These are phyloP conservation scores for Linhomoeus sp. DNA, from an alignment of 2,888 invertebrate species.

Conservation along the genomic window DNA sequence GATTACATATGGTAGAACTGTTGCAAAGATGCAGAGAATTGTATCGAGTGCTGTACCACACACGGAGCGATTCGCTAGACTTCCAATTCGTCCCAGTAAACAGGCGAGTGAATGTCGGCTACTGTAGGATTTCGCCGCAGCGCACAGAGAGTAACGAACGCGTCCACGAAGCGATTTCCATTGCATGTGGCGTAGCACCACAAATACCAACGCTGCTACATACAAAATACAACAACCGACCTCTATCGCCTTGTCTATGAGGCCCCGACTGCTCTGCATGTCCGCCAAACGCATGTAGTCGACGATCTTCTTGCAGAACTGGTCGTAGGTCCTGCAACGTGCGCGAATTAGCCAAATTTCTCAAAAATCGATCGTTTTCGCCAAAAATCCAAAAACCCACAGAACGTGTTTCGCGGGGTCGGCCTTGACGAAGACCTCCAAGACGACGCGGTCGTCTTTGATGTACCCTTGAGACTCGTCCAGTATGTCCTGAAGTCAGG, in stretches of 20 bases:
- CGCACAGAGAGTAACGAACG: no score
- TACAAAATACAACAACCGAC: no score
- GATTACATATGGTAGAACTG: constrained; percentile 1
- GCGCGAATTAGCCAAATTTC: neutral
- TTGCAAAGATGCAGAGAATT: neutral
- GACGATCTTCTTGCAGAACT: constrained; percentile 23
- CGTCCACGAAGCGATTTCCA: no score
- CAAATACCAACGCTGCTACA: neutral
- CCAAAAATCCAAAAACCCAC: constrained; percentile 25
- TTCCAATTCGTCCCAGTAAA: no score
- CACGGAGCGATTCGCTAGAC: no score
- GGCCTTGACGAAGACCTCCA: constrained; percentile 47
- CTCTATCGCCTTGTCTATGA: constrained; percentile 24
- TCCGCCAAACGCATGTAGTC: constrained; percentile 25
- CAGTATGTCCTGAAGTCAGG: constrained; percentile 44
- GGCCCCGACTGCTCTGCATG: constrained; percentile 19
- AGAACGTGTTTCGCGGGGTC: constrained; percentile 40
- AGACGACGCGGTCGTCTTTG: constrained; percentile 62
- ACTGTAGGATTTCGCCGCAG: no score
- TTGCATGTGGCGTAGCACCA: neutral
- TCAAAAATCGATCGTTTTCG: constrained; percentile 32
- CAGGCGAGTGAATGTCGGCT: no score
- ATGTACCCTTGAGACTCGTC: constrained; percentile 79
- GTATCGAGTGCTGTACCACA: neutral
- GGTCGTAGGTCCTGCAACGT: constrained; percentile 15